Evolutionary conservation across 1,140 invertebrate species (phyloP), one percentile per base, ranked within the genome.

Genomic region (Penaeus chinensis): DNA sequence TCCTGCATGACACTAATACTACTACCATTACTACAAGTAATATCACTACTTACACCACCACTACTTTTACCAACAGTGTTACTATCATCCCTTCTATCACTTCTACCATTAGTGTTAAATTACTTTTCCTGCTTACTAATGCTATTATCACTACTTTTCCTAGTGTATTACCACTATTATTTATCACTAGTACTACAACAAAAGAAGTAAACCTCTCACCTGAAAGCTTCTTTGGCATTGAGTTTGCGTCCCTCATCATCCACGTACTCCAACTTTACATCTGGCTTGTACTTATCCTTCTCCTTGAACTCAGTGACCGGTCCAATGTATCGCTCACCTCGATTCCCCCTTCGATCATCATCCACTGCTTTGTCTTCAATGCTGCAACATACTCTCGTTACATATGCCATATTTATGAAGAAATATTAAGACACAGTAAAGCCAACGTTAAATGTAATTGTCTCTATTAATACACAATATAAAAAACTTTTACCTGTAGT

Each of bases 281-380:
- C 97, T 0, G 99, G 99, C 91, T 96, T 97, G 92, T 99, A 99
- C 79, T 94, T 93, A 60, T 96, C 95, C 92, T 99, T 99, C 91
- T 99, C 99, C 91, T 96, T 96, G 92, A 99, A 99, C 61, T 99
- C 97, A 65, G 95, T 95, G 20, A 96, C 95, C 20, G 98, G 97
- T 0, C 97, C 97, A 84, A 94, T 94, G 92, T 97, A 96, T 85
- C 97, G 77, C 62, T 89, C 88, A n/a, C 89, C 96, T 82, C 97
- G 93, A 90, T 96, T 93, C 63, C 93, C 90, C 88, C 92, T 85
- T 88, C 90, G 90, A 85, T 97, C 96, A 90, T 98, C 97, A 91
- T 98, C 96, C 90, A 98, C 96, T 86, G 95, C 95, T 93, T 99
- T 99, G 92, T 99, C 98, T 92, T 99, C 98, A 92, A 99, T 99